A percentile compares a stretch with the other conserved stretches of the same genome.
Conservation (phyloP, 1,140 invertebrate species). For the Trinorchestia longiramus region DNA sequence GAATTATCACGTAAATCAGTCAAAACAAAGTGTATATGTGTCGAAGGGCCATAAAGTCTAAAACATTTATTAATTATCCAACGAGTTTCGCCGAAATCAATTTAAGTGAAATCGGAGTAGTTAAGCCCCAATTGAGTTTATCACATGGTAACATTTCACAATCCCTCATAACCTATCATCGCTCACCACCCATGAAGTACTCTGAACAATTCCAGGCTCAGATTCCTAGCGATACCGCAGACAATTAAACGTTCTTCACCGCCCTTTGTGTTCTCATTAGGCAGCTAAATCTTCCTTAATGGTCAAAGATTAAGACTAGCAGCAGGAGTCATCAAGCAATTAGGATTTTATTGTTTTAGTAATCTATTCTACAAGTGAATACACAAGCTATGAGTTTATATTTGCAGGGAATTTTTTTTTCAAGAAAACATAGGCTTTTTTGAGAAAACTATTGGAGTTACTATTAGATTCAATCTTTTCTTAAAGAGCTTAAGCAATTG, state of each 20-base stretch:
- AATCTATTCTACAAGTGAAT: not conserved
- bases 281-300: conserved; percentile 18
- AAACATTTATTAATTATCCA: not conserved
- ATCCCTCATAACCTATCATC: not conserved
- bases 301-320: not conserved
- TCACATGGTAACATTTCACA: not conserved
- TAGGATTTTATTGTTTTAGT: conserved; percentile 53
- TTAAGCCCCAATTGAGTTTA: not conserved
- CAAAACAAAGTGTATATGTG: not conserved
- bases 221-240: not conserved
- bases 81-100: not conserved
- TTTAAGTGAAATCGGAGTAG: not conserved
- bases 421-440: not conserved
- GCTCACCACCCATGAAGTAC: not conserved
- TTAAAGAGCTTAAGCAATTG: not conserved
- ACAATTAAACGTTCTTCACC: conserved; percentile 42
- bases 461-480: not conserved
- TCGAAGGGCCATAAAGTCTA: not conserved
- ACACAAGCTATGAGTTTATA: not conserved
- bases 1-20: not conserved
- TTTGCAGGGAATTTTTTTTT: not conserved
- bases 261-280: conserved; percentile 47
- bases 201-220: not conserved
- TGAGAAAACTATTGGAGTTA: not conserved
- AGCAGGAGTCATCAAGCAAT: conserved; percentile 31